Evolutionary conservation across 2,797 vertebrate genomes (phyloP).

Genomic region (Coranthus polyacanthus): DNA sequence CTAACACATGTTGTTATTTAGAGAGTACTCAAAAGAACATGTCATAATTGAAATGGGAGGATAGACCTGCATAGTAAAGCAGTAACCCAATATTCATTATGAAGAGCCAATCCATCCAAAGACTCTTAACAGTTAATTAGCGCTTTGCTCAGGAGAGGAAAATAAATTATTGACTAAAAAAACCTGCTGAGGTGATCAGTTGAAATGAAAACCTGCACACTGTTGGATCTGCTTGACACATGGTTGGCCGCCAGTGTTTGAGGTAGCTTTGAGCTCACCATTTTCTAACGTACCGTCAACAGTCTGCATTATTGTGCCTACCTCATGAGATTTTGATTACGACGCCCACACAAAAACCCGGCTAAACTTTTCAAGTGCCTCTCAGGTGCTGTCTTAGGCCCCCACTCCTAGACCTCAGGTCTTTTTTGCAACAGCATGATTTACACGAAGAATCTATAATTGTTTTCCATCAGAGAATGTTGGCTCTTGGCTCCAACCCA

Average conservation of each 20-base stretch:
- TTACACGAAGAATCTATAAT: no score
- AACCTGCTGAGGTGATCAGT: constrained; percentile 4
- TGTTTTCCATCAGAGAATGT: no score
- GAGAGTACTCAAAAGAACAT: no score
- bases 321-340: constrained; percentile 13
- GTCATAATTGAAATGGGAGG: no score
- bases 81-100: background rate
- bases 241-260: background rate
- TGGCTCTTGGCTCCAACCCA: no score
- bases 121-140: background rate
- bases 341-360: background rate
- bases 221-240: background rate
- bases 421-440: no score
- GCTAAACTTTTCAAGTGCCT: constrained; percentile 5
- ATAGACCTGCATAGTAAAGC: background rate
- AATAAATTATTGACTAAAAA: constrained; percentile 8
- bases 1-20: no score
- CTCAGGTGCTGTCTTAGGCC: background rate
- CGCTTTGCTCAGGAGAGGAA: background rate
- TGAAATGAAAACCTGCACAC: background rate
- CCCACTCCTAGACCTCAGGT: no score
- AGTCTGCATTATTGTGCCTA: background rate
- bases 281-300: constrained; percentile 5
- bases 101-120: constrained; percentile 1
- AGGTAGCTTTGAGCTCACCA: background rate